Base-by-base conservation (phyloP, 2,113 vertebrate species). In the Myotis lucifugus region DNA sequence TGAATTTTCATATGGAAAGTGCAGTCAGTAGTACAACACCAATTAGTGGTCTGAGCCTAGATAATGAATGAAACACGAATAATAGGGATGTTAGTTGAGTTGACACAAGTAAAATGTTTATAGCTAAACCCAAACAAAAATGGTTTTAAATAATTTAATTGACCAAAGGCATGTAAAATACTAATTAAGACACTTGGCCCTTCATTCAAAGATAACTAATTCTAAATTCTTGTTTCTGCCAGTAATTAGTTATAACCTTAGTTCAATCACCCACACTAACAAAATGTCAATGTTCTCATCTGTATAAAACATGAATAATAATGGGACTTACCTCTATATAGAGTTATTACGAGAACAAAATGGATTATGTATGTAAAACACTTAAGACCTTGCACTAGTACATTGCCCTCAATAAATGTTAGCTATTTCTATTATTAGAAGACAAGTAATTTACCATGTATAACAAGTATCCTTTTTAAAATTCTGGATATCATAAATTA, bases 381-480 rank as follows among this genome's bases (percentile, higher is more conserved):
- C 27, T 48, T 74, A 82, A 67, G 56, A 79, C 61, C 59, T 85
- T 85, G 17, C 61, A 61, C 29, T 23, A 2, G 17, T 52, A 1
- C 10, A 5, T 37, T 25, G 14, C 27, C 56, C 50, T 93, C 66
- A 27, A 3, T 86, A 50, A 64, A 46, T 84, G 37, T 94, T 88
- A 96, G 18, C 59, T 56, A 29, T 74, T 93, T 50, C 67, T 83
- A 27, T 94, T 89, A 46, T 34, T 88, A 56, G 66, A 92, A 94
- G 61, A 54, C 69, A 95, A 78, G 54, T 72, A 50, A 85, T 90
- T 91, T 87, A 14, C 59, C 34, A 78, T 83, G 13, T 73, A 66
- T 78, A 90, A 85, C 14, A 95, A 40, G 8, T 32, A 72, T 50
- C 13, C 8, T 34, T 82, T 73, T 81, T 27, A 46, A 56, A 85